These are phyloP conservation scores for Aurelia sp. DNA, from an alignment of 30 jellyfish, hydroid and myxozoan genomes.

Conservation along the genomic window DNA sequence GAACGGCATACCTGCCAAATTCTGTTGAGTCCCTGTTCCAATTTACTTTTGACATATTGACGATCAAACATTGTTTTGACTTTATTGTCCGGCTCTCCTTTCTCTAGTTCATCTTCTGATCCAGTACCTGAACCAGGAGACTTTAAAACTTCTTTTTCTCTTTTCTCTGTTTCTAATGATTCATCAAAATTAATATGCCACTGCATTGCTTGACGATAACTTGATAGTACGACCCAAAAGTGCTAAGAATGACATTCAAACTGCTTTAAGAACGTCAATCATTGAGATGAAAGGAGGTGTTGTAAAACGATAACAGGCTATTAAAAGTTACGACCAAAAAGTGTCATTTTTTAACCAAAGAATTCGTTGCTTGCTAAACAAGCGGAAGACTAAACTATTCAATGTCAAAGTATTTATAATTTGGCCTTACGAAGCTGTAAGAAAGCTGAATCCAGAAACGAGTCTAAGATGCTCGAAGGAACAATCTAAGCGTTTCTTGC, in stretches of 20 bases:
- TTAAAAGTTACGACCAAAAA: too few species aligned
- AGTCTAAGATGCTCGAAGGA: too few species aligned
- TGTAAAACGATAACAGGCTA: too few species aligned
- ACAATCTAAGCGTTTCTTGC: too few species aligned
- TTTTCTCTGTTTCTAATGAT: conserved; percentile 19
- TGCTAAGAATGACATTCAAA: conserved; percentile 26
- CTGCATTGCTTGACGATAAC: conserved; percentile 83
- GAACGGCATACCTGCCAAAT: conserved; percentile 91
- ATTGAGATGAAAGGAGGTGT: too few species aligned
- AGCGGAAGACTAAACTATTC: too few species aligned
- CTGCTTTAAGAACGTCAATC: too few species aligned
- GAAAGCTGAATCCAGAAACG: too few species aligned
- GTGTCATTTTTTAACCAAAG: too few species aligned
- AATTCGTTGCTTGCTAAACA: too few species aligned
- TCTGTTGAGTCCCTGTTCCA: conserved; percentile 93
- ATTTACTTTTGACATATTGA: conserved; percentile 81
- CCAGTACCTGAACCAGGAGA: conserved; percentile 41
- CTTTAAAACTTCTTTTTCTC: conserved; percentile 36
- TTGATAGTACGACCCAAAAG: conserved; percentile 89
- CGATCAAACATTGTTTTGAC: conserved; percentile 78
- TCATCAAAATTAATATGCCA: conserved; percentile 84
- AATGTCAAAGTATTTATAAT: too few species aligned
- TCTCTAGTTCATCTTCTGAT: conserved; percentile 47
- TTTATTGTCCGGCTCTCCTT: conserved; percentile 11
- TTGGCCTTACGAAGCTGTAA: too few species aligned